Evolutionary conservation across 2,797 vertebrate genomes (phyloP).

Genomic region (Cuculus canorus): DNA sequence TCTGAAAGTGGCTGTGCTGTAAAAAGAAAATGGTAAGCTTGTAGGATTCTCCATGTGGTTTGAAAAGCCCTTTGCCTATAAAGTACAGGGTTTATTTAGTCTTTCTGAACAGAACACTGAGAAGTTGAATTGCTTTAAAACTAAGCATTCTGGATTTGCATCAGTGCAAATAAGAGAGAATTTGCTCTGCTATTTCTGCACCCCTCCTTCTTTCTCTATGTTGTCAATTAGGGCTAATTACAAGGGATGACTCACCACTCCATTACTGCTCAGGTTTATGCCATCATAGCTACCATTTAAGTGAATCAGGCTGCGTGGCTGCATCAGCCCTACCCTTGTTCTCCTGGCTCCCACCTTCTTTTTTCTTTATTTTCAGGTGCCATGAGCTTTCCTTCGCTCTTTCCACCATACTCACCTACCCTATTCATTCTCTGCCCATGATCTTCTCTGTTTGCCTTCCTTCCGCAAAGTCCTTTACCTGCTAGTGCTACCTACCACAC

Average conservation of each 20-base stretch:
- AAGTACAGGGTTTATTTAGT: not conserved
- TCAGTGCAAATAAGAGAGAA: not conserved
- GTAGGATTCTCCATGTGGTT: not conserved
- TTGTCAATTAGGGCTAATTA: slow-evolving; percentile 26
- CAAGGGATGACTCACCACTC: slow-evolving; percentile 11
- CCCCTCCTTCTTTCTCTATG: not conserved
- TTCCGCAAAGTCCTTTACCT: not conserved
- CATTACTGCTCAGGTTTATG: slow-evolving; percentile 3
- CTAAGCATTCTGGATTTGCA: not conserved
- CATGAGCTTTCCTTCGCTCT: not conserved
- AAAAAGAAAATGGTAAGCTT: not conserved
- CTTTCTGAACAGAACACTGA: not conserved
- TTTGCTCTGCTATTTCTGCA: not conserved
- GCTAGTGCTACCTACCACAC: not conserved
- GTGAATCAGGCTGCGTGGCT: not conserved
- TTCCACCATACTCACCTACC: not conserved
- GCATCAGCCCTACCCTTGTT: not conserved
- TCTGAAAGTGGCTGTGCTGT: not conserved
- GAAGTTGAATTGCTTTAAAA: not conserved
- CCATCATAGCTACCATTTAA: not conserved
- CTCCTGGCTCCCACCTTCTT: not conserved
- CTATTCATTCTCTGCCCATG: not conserved
- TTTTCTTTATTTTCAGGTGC: not conserved
- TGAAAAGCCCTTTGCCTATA: not conserved
- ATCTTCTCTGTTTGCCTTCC: not conserved